Evolutionary conservation across 2,888 invertebrate species (phyloP).

Genomic region (Mycogona germanica): DNA sequence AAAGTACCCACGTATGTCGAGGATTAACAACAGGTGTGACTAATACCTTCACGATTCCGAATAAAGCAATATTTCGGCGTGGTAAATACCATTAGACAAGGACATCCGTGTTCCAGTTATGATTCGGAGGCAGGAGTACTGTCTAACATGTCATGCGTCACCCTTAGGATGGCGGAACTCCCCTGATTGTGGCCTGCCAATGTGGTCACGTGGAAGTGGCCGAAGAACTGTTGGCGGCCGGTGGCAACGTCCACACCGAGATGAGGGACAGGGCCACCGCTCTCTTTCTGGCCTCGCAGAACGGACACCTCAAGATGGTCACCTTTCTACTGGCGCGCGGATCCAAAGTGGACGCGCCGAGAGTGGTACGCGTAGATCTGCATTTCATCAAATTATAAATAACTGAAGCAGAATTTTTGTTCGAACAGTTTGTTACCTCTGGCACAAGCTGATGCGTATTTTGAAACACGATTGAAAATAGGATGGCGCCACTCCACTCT

Average conservation of each 20-base stretch:
- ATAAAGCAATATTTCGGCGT: no score
- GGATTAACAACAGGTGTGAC: no score
- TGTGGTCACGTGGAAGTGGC: conserved; percentile 79
- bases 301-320: conserved; percentile 74
- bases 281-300: conserved; percentile 85
- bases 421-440: no score
- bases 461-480: conserved; percentile 24
- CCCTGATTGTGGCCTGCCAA: conserved; percentile 85
- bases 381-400: not conserved
- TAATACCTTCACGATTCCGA: no score
- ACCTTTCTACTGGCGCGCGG: conserved; percentile 57
- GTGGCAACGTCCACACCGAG: conserved; percentile 57
- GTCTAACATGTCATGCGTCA: not conserved
- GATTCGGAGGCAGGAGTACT: no score
- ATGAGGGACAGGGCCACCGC: conserved; percentile 70
- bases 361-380: conserved; percentile 8
- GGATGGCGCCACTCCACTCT: conserved; percentile 57
- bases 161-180: conserved; percentile 72
- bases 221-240: conserved; percentile 53
- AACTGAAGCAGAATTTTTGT: not conserved
- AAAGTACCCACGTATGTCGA: no score
- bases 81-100: no score
- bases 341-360: conserved; percentile 50
- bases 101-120: no score
- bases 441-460: not conserved